Percentiles rank a stretch among this genome's conserved stretches.
Evolutionary conservation across 1,140 invertebrate genomes (phyloP).

Genomic region (Achroia grisella): DNA sequence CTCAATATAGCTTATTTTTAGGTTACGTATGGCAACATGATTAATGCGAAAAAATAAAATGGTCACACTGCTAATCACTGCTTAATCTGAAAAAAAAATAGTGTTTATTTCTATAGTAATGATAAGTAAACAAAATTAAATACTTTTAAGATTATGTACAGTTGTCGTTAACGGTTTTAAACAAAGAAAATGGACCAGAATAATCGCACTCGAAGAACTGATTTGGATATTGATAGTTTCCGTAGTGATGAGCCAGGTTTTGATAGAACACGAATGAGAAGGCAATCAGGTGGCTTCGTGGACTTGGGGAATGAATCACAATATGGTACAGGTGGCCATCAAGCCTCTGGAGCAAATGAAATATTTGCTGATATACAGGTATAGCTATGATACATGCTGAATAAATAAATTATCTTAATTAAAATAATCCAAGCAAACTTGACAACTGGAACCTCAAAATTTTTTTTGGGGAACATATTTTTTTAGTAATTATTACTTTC

Average conservation of each 20-base stretch:
- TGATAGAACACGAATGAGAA: constrained; percentile 59
- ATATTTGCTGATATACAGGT: constrained; percentile 91
- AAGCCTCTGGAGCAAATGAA: constrained; percentile 89
- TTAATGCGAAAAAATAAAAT: no score
- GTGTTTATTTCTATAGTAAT: neutral
- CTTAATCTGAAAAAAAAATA: no score
- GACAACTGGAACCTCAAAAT: no score
- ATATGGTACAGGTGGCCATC: constrained; percentile 84
- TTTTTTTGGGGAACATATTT: neutral
- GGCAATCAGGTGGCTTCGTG: constrained; percentile 78
- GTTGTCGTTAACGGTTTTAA: constrained; percentile 6
- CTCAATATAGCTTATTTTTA: no score
- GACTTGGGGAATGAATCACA: constrained; percentile 83
- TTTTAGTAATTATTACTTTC: constrained; percentile 23
- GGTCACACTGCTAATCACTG: no score
- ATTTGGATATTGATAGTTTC: constrained; percentile 62
- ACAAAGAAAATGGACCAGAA: constrained; percentile 47
- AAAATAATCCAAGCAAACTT: no score
- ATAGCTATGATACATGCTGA: neutral
- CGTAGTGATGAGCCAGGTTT: constrained; percentile 50
- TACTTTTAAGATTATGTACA: neutral
- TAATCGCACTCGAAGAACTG: constrained; percentile 41
- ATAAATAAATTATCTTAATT: no score
- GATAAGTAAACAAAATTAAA: neutral
- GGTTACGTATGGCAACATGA: no score